Evolutionary conservation across 2,113 vertebrate species (phyloP), one percentile per base, ranked within the genome.

Genomic region (Pseudonaja textilis): DNA sequence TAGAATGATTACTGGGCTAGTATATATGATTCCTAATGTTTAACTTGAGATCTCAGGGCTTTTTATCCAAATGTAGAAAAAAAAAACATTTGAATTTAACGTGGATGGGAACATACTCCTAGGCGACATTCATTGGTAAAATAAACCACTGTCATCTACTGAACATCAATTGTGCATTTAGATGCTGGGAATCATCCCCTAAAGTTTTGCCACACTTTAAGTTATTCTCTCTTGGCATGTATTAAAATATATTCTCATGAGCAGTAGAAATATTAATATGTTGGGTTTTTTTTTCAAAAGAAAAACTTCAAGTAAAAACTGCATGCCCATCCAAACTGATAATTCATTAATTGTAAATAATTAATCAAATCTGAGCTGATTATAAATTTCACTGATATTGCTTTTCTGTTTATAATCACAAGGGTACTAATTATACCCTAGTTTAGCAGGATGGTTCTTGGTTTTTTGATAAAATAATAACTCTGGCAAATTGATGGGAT

Each of bases 41-140:
- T 91, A 88, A 2, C 16, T 93, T 93, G 45, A 90, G 91, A 93
- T 14, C 4, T 55, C 1, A 26, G 29, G 29, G 10, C 86, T 34
- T 5, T 56, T 20, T 61, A 23, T 85, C 3, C 88, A 14, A 5
- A 42, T 39, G 50, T 16, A 59, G 25, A 16, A 90, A 94, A 94
- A 92, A 93, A 88, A 1, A 69, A 87, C 61, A 93, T 92, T 54
- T 3, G 6, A 8, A 23, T 93, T 74, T 14, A 92, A 90, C 56
- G 50, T 39, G 16, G 45, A 25, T 12, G 87, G 85, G 39, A 86
- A 93, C 39, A 42, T 90, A 64, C 56, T 56, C 56, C 56, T 56
- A 56, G 22, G 56, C 5, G 56, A 56, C 20, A 56, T 90, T 52
- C 10, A 55, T 87, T 54, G 29, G n/a, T n/a, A 61, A 52, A 56